Evolutionary conservation across 2,113 vertebrate species (phyloP), one percentile per base, ranked within the genome.

Genomic region (Cyprinodon tularosa): DNA sequence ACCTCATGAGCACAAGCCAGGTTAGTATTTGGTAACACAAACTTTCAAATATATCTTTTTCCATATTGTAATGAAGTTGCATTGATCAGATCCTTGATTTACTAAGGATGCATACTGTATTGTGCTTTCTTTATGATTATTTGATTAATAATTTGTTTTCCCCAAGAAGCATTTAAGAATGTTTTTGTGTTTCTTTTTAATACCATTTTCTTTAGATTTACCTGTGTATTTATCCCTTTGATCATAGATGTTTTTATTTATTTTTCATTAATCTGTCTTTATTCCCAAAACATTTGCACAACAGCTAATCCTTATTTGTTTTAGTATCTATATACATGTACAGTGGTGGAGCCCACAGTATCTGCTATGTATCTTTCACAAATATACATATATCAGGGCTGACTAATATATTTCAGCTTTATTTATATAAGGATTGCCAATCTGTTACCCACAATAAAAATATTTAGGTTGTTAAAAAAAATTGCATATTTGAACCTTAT

Each of bases 1-100:
- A 97, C 93, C 96, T 99, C 76, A 92, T 98, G 90, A 98, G 98
- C 93, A 99, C 97, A 4, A 86, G 94, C 75, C 96, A 97, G 96
- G 97, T 99, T 39, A 1, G 84, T 77, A 40, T 4, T 38, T 15
- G 88, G 77, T 76, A 72, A 74, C 62, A 66, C 8, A 73, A 47
- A 62, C 62, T 66, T n/a, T 64, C 3, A 70, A 17, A 36, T 39
- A 66, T 13, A 38, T 47, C 15, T 60, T 17, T 61, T 66, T 17
- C n/a, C 68, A 38, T 40, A 7, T 4, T 62, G 36, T 38, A 10
- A 38, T 62, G 38, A 38, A 38, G 15, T 6, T 62, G 37, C 6
- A 15, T 38, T 39, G 37, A 62, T 9, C 17, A n/a, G 50, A 57
- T 20, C 17, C 13, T 37, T 20, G 38, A 47, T 39, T 82, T 7